Conservation (phyloP, 2,797 vertebrate genomes). For the Enoplosus armatus region DNA sequence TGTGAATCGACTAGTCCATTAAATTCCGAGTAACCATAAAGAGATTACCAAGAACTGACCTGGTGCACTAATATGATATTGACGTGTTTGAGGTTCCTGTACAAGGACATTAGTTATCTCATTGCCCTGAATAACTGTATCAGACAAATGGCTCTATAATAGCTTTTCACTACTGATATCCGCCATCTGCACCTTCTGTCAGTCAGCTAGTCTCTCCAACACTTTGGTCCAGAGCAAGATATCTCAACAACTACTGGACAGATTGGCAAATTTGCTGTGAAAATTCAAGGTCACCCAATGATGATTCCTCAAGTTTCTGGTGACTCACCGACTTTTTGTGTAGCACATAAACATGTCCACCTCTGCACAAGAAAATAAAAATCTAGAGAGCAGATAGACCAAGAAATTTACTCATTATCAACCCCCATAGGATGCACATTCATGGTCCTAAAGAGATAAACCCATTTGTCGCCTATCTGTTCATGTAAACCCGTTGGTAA, state of each 20-base stretch:
- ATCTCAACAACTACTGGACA: background rate
- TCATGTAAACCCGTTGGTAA: background rate
- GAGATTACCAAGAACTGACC: conserved; percentile 54
- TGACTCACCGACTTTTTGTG: background rate
- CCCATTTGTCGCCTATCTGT: background rate
- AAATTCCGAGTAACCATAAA: conserved; percentile 43
- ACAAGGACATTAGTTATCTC: conserved; percentile 46
- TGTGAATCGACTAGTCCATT: conserved; percentile 44
- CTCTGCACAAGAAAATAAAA: background rate
- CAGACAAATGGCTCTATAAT: conserved; percentile 47
- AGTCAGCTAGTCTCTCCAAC: background rate
- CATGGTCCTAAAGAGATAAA: too few relatives aligned
- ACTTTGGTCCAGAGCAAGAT: background rate
- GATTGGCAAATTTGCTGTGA: background rate
- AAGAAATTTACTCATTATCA: background rate
- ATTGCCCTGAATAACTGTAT: conserved; percentile 34
- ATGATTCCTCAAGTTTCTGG: background rate
- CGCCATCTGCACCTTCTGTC: conserved; percentile 13
- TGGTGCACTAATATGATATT: conserved; percentile 54
- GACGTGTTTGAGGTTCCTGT: conserved; percentile 52
- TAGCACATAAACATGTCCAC: background rate
- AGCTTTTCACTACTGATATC: conserved; percentile 6
- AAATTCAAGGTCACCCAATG: background rate
- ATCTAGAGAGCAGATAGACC: background rate
- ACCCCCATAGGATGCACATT: too few relatives aligned